A percentile compares a stretch with the other conserved stretches of the same genome.
These are phyloP conservation scores for Pseudomyrmex dendroicus DNA, from an alignment of 1,140 invertebrate species.

Conservation along the genomic window DNA sequence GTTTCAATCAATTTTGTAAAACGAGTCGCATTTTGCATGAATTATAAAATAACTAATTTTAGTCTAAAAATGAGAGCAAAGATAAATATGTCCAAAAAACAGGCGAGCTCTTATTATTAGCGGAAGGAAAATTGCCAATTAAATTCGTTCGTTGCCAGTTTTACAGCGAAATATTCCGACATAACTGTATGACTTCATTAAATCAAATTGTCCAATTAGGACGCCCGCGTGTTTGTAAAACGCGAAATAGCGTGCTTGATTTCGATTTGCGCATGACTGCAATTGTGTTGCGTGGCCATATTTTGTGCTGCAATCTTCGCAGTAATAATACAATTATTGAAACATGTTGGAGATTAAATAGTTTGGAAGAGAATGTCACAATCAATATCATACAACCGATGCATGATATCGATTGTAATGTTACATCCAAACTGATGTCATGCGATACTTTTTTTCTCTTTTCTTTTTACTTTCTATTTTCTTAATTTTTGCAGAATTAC, in stretches of 20 bases:
- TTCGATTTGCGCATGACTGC: constrained; percentile 35
- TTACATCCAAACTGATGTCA: not conserved
- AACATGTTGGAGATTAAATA: constrained; percentile 1
- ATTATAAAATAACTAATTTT: no score
- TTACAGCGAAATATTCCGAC: constrained; percentile 51
- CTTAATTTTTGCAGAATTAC: constrained; percentile 18
- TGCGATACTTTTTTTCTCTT: not conserved
- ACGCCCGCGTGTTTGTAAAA: constrained; percentile 56
- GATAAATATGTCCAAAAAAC: no score
- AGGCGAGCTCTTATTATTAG: not conserved
- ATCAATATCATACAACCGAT: not conserved
- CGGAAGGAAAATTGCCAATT: constrained; percentile 52
- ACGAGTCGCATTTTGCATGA: no score
- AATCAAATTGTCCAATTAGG: constrained; percentile 71
- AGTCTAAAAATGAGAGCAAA: no score
- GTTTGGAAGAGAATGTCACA: not conserved
- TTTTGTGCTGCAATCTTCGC: not conserved
- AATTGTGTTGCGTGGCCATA: not conserved
- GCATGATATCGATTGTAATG: not conserved
- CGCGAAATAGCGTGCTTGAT: constrained; percentile 30
- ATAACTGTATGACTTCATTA: constrained; percentile 60
- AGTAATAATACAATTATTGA: constrained; percentile 22
- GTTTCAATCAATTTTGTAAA: no score
- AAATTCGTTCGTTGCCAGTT: constrained; percentile 49
- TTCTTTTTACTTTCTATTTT: no score